Base-by-base conservation (phyloP, 2,113 vertebrate genomes). In the Festucalex cinctus region DNA sequence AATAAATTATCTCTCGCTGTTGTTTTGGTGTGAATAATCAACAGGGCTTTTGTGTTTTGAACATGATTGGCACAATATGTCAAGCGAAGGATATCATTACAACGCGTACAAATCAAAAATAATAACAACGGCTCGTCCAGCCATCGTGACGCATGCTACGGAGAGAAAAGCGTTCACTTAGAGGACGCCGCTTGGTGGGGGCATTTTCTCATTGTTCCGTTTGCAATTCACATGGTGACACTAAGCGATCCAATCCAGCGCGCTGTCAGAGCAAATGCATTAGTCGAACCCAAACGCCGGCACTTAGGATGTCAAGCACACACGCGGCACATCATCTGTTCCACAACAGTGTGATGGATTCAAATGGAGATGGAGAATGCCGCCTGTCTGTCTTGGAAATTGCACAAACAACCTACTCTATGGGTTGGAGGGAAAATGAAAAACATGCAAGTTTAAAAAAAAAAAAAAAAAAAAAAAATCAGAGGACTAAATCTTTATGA, bases 201-300 rank as follows among this genome's bases (percentile, higher is more conserved):
- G 62, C 65, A 71, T 82, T 75, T 70, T 60, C 78, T 79, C 39
- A 62, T 82, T 59, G 60, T 41, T 75, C 68, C 68, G 70, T 69
- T 81, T 80, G 72, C 78, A 80, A 83, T 78, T 78, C 69, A 76
- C 60, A 65, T 49, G 75, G 43, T 70, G 79, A 78, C 80, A 81
- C 73, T 73, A 69, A 79, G 51, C 81, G 68, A 81, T 75, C 69
- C 66, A 68, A 74, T 74, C 79, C 75, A 74, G 66, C 69, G 77
- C 78, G 70, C 81, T 73, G 80, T 81, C 76, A 77, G 67, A 79
- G 69, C 74, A 70, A 85, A 83, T 78, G 78, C 80, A 88, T 85
- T 87, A 86, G 81, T 83, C 79, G 60, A 78, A 78, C 74, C 73
- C 60, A 87, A 83, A 84, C 75, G 83, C 75, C 66, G 73, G 84